A percentile compares a stretch with the other conserved stretches of the same genome.
These are phyloP conservation scores for Gallinago media DNA, from an alignment of 2,113 vertebrate genomes.

Conservation along the genomic window DNA sequence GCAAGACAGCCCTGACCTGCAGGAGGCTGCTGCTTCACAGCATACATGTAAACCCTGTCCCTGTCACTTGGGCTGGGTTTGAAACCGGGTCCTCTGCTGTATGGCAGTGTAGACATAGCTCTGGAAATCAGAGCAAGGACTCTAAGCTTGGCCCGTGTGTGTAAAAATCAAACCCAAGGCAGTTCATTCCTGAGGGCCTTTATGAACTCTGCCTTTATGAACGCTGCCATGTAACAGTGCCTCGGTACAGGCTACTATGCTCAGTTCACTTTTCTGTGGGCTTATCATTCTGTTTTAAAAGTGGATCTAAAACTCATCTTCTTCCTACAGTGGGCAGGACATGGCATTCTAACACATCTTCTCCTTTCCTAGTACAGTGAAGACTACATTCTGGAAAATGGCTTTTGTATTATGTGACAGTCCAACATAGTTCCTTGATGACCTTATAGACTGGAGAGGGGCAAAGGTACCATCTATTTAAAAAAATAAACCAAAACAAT, in stretches of 20 bases:
- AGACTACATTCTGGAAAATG: not conserved
- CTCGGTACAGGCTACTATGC: accelerated
- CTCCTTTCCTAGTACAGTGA: not conserved
- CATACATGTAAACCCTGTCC: accelerated
- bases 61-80: not conserved
- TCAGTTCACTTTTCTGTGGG: not conserved
- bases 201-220: not conserved
- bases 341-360: not conserved
- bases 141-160: accelerated
- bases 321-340: not conserved
- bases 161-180: not conserved
- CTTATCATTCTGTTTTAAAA: not conserved
- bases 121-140: not conserved
- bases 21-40: not conserved
- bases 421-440: not conserved
- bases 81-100: not conserved
- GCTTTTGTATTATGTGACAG: not conserved
- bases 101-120: not conserved
- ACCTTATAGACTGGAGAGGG: not conserved
- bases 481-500: not conserved
- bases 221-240: not conserved
- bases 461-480: not conserved
- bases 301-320: not conserved
- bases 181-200: not conserved
- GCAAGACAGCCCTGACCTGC: not conserved